phyloP scores from a whole-genome alignment of 1,140 invertebrate species.

The Phthorimaea operculella region DNA sequence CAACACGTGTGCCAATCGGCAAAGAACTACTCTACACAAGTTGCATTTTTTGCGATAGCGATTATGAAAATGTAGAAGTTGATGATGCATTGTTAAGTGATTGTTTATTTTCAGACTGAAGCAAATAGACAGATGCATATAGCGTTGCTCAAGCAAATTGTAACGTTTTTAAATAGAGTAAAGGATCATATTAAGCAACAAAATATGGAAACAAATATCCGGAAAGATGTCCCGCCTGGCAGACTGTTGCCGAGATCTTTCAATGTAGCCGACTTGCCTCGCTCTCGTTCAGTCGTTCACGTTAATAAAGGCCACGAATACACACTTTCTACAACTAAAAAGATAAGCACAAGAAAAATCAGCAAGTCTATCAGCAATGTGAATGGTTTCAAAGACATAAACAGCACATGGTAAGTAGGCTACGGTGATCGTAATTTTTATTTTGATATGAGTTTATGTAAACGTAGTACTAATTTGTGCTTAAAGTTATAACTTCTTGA shows the following conservation, averaged over 20 bases:
- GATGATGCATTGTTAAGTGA: too few species aligned
- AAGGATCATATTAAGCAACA: slow-evolving; percentile 71
- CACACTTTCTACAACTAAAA: slow-evolving; percentile 37
- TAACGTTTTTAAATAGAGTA: slow-evolving; percentile 78
- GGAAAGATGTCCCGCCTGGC: slow-evolving; percentile 47
- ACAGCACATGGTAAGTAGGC: slow-evolving; percentile 36
- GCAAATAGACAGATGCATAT: slow-evolving; percentile 82
- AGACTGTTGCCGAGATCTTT: slow-evolving; percentile 43
- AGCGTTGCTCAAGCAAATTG: slow-evolving; percentile 81
- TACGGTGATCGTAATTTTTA: too few species aligned
- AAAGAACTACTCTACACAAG: too few species aligned
- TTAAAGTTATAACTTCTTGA: too few species aligned
- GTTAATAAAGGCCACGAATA: slow-evolving; percentile 53
- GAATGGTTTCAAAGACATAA: slow-evolving; percentile 51
- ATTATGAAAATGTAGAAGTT: too few species aligned
- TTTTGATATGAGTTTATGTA: too few species aligned
- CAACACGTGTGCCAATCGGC: too few species aligned
- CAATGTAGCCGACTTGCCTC: slow-evolving; percentile 67
- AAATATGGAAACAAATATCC: slow-evolving; percentile 25
- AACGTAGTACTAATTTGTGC: too few species aligned
- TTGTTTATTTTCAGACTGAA: slow-evolving; percentile 72
- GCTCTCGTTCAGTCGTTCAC: slow-evolving; percentile 45
- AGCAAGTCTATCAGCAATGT: slow-evolving; percentile 61
- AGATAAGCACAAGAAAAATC: slow-evolving; percentile 51
- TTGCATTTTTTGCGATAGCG: too few species aligned